Evolutionary conservation across 2,888 invertebrate species (phyloP), one percentile per base, ranked within the genome.

Genomic region (Incurvaria masculella): DNA sequence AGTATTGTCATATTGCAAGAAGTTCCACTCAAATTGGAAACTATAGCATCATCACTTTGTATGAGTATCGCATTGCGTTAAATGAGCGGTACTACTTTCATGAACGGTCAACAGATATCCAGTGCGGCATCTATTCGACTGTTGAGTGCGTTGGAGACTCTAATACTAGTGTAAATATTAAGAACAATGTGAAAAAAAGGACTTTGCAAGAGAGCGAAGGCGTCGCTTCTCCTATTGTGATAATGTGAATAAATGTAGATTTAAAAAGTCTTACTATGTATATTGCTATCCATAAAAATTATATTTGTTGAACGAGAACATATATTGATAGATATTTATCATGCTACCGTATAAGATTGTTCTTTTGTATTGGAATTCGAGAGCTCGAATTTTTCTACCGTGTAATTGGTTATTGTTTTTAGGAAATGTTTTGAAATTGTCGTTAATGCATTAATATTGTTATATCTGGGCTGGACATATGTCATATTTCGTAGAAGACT

Each of bases 301-400:
- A 70, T 71, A 70, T 71, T 70, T 71, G 72, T 72, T 69, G 70
- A 71, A 68, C 65, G 69, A 69, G 66, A 67, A 63, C 69, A 69
- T 70, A 71, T 69, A 72, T 71, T 70, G 68, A 69, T 71, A 70
- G 69, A 71, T 72, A 68, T 72, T 70, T 71, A 71, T 72, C 65
- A 65, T 61, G 64, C 61, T 67, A 64, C 62, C 60, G 64, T 64
- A 61, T 63, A 63, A 65, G 67, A 63, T 66, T 63, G 63, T 63
- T 66, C 64, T 64, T 63, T 63, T 64, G 62, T 66, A 64, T 65
- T 62, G 66, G 58, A 59, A 61, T n/a, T n/a, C n/a, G n/a, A n/a
- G n/a, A 33, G 33, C 14, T 33, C 11, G 14, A n/a, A 33, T 33
- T 33, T 33, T 33, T 33, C 33, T 33, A 33, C 14, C 11, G 11